Base-by-base conservation (phyloP, 2,888 invertebrate genomes). In the Toxonevra muliebris region DNA sequence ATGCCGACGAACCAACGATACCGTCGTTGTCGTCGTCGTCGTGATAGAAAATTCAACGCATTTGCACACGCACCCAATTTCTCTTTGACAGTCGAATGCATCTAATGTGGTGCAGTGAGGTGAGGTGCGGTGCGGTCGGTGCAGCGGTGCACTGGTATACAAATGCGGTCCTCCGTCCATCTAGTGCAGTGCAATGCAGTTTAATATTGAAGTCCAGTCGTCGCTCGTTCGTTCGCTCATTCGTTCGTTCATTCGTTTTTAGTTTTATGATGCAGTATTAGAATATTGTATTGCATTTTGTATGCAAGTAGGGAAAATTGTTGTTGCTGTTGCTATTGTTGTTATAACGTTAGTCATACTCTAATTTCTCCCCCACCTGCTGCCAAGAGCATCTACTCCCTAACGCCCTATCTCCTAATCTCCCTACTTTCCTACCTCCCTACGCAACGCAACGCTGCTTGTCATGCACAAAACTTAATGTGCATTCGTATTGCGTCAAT, bases 221-320 rank as follows among this genome's bases (percentile, higher is more conserved):
- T 30, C 30, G 30, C 3, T 30, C 30, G 30, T 30, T 30, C 30
- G 30, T 30, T 7, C 30, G 7, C 30, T 30, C 7, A 30, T n/a
- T 30, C 30, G 30, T 2, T 30, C 30, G 30, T 30, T 30, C 30
- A 7, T 30, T 7, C 30, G 7, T 7, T 30, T 30, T 4, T n/a
- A n/a, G n/a, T n/a, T n/a, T n/a, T 30, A 30, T 30, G 30, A 30
- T 30, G 30, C 30, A 30, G 30, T 30, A 30, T 30, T 30, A 30
- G 73, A 74, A 71, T 75, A 74, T 75, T 74, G 74, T 71, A 72
- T 74, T 74, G 75, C 73, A 73, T 75, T 75, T 74, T 71, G 69
- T 69, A 74, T 73, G 71, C 70, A 75, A 73, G 74, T 30, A 30
- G 30, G 72, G 73, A 72, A 75, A 74, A 75, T 71, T 73, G 71